A percentile compares a stretch with the other conserved stretches of the same genome.
Evolutionary conservation across 2,888 invertebrate species (phyloP).

Genomic region (Unio pictorum): DNA sequence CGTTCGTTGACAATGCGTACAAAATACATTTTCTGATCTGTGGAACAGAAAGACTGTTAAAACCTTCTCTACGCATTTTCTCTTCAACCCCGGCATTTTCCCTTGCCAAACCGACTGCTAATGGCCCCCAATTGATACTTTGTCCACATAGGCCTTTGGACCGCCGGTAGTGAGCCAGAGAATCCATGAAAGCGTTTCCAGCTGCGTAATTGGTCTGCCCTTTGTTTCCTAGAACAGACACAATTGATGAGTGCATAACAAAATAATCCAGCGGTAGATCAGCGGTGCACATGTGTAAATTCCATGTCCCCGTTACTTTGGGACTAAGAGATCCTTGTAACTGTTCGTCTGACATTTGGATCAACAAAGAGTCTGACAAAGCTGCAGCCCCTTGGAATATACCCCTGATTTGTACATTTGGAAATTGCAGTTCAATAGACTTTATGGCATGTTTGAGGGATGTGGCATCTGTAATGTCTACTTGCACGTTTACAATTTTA

Average conservation of each 20-base stretch:
- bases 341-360: constrained; percentile 27
- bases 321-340: constrained; percentile 36
- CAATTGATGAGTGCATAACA: constrained; percentile 52
- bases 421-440: constrained; percentile 14
- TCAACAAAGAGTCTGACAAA: constrained; percentile 31
- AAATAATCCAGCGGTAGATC: constrained; percentile 45
- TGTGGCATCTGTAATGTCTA: constrained; percentile 36
- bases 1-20: constrained; percentile 27
- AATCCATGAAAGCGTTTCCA: constrained; percentile 54
- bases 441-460: constrained; percentile 26
- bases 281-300: constrained; percentile 44
- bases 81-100: constrained; percentile 16
- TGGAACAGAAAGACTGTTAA: constrained; percentile 5
- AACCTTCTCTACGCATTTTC: constrained; percentile 13
- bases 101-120: constrained; percentile 43
- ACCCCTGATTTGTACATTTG: constrained; percentile 32
- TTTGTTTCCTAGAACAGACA: constrained; percentile 47
- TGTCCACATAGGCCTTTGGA: constrained; percentile 35
- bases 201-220: constrained; percentile 57
- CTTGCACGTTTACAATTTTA: constrained; percentile 21
- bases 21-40: constrained; percentile 25
- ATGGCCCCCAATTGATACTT: constrained; percentile 55
- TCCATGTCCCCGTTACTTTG: constrained; percentile 52
- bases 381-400: constrained; percentile 54
- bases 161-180: constrained; percentile 44